Conservation (phyloP, 2,113 vertebrate species). For the Alligator mississippiensis region DNA sequence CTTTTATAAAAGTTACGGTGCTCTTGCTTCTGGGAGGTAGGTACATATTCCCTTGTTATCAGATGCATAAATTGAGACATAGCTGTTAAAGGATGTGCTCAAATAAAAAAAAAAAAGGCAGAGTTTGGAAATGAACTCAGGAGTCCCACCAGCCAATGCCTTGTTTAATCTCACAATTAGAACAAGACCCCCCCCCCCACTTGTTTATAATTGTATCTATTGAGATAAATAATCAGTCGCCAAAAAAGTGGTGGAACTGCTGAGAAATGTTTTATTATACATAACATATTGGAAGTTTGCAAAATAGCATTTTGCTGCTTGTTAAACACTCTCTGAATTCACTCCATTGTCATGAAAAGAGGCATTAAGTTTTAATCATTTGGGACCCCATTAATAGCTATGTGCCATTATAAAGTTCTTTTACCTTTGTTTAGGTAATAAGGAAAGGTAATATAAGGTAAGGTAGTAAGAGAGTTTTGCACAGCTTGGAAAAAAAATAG, state of each 20-base stretch:
- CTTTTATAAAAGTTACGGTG: background rate
- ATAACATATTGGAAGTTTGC: background rate
- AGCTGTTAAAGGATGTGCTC: fast-evolving
- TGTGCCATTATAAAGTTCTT: background rate
- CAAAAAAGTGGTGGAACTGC: background rate
- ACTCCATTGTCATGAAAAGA: background rate
- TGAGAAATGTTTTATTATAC: slow-evolving; percentile 30
- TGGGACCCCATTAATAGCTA: background rate
- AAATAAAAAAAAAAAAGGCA: background rate
- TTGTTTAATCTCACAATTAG: background rate
- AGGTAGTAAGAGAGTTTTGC: no score
- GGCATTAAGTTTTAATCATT: fast-evolving
- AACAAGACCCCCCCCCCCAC: fast-evolving
- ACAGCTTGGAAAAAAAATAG: background rate
- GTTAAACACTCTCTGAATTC: background rate
- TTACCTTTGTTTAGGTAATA: background rate
- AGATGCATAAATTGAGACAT: background rate
- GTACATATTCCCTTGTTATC: background rate
- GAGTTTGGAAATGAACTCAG: background rate
- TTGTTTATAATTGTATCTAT: background rate
- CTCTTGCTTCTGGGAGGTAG: background rate
- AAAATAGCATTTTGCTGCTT: background rate
- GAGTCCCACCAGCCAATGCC: background rate
- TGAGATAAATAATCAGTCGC: fast-evolving
- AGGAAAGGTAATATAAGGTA: no score